Conservation (phyloP, 2,113 vertebrate genomes). For the Chaetops frenatus region DNA sequence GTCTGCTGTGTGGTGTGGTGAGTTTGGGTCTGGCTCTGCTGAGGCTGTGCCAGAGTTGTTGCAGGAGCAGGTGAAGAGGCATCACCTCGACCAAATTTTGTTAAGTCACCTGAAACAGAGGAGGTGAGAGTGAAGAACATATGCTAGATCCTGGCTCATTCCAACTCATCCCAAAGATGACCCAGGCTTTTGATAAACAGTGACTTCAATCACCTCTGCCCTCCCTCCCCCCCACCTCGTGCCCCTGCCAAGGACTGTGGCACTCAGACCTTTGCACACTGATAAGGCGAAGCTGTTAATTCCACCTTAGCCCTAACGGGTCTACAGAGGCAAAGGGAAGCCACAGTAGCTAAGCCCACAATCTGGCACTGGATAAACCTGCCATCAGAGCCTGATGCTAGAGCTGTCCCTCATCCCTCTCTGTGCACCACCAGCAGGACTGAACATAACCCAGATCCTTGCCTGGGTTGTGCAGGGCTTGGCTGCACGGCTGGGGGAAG, state of each 20-base stretch:
- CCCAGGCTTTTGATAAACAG: not conserved
- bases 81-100: conserved; percentile 93
- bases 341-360: not conserved
- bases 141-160: rapidly evolving
- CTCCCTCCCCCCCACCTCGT: not conserved
- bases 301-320: not conserved
- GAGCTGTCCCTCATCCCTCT: not conserved
- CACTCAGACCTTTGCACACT: not conserved
- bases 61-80: conserved; percentile 92
- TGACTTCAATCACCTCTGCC: not conserved
- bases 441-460: not conserved
- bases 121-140: not conserved
- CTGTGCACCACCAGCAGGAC: not conserved
- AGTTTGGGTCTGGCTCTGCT: conserved; percentile 93
- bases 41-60: conserved; percentile 91
- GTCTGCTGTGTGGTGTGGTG: conserved; percentile 97
- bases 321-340: not conserved
- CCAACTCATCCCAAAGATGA: not conserved
- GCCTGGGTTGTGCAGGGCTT: not conserved
- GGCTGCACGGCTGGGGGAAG: not conserved
- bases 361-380: not conserved
- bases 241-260: not conserved
- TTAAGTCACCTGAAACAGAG: conserved; percentile 79
- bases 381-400: not conserved
- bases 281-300: not conserved